Evolutionary conservation across 2,888 invertebrate genomes (phyloP).

Genomic region (Chloroclysta siterata): DNA sequence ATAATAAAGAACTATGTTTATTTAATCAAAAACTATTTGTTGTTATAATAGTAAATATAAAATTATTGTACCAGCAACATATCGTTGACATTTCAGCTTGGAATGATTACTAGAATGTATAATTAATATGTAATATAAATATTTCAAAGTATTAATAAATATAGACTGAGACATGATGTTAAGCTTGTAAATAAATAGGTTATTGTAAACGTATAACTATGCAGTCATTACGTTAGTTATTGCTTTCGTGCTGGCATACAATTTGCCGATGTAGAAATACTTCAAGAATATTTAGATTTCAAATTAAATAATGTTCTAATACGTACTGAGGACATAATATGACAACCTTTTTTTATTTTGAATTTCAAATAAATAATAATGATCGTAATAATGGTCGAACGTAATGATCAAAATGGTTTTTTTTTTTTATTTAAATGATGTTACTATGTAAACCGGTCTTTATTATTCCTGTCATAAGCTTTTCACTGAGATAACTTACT

Average conservation of each 20-base stretch:
- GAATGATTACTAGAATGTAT: conserved; percentile 32
- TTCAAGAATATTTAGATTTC: not conserved
- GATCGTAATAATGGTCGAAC: not conserved
- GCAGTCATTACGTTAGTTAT: not conserved
- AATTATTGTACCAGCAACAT: conserved; percentile 42
- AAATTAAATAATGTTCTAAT: too few species aligned
- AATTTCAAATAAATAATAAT: too few species aligned
- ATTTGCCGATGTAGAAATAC: not conserved
- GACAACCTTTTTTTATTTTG: too few species aligned
- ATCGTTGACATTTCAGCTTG: conserved; percentile 52
- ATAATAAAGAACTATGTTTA: not conserved
- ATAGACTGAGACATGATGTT: conserved; percentile 72
- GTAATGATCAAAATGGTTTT: not conserved
- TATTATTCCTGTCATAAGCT: not conserved
- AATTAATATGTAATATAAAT: conserved; percentile 38
- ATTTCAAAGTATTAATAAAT: conserved; percentile 66
- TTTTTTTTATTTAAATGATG: not conserved
- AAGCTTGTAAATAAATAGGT: conserved; percentile 63
- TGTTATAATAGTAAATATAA: not conserved
- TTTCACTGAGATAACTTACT: too few species aligned
- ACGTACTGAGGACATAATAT: too few species aligned
- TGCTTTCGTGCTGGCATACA: not conserved
- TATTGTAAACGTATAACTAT: conserved; percentile 16
- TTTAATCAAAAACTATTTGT: not conserved
- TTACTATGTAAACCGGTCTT: not conserved